Conservation (phyloP, 2,888 invertebrate species). For the Dione juno region DNA sequence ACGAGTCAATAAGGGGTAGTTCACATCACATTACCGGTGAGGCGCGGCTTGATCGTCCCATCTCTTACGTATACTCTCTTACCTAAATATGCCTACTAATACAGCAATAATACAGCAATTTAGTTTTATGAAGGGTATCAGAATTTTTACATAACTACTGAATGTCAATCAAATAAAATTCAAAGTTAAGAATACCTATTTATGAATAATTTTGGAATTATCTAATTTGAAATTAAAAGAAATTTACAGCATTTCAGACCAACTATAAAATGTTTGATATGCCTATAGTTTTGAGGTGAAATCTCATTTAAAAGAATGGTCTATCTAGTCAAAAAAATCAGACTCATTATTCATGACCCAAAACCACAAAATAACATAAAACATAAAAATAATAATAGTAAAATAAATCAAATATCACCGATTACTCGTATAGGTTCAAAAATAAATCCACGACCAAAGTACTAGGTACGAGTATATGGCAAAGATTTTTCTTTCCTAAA, state of each 20-base stretch:
- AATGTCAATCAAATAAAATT: not conserved
- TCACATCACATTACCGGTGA: constrained; percentile 31
- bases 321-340: no score
- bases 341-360: not conserved
- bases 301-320: no score
- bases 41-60: constrained; percentile 27
- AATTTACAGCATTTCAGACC: no score
- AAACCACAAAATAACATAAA: not conserved
- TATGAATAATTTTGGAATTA: no score
- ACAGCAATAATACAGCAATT: not conserved
- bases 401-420: not conserved
- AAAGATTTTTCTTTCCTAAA: constrained; percentile 1
- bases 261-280: no score
- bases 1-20: constrained; percentile 31
- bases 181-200: no score
- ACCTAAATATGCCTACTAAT: not conserved
- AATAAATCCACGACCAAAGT: not conserved
- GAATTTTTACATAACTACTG: not conserved
- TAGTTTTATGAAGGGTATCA: not conserved
- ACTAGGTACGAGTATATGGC: not conserved
- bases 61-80: not conserved
- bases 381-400: not conserved
- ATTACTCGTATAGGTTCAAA: not conserved
- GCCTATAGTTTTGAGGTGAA: no score
- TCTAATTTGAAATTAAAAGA: no score